phyloP scores from a whole-genome alignment of 2,888 invertebrate genomes.

The Serrognathus titanus region DNA sequence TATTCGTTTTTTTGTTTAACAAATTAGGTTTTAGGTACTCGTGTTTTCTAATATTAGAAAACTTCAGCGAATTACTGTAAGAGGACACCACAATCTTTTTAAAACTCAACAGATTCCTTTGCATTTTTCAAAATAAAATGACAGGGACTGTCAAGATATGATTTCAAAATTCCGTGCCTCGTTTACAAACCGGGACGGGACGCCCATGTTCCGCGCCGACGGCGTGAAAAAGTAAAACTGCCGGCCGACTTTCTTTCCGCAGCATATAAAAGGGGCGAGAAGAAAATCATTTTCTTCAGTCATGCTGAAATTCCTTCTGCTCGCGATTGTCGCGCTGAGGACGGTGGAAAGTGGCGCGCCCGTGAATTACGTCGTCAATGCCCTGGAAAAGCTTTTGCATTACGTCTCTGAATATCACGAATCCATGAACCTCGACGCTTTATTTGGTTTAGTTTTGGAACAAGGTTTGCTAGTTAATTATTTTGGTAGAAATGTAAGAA shows the following conservation, averaged over 20 bases:
- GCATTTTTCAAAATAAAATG: too few species aligned
- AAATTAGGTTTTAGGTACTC: too few species aligned
- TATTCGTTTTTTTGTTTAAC: too few species aligned
- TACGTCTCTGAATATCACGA: slow-evolving; percentile 38
- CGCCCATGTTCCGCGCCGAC: background rate
- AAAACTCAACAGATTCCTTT: too few species aligned
- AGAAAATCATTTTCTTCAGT: slow-evolving; percentile 15
- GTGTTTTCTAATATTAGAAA: too few species aligned
- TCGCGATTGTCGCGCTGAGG: background rate
- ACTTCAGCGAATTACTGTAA: too few species aligned
- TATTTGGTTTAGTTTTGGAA: slow-evolving; percentile 42
- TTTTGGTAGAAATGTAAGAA: background rate
- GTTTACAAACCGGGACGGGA: background rate
- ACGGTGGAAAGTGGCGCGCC: background rate
- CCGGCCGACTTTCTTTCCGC: background rate
- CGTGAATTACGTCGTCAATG: slow-evolving; percentile 8
- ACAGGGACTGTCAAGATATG: too few species aligned
- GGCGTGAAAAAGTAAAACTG: background rate
- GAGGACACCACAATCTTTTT: too few species aligned
- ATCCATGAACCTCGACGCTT: slow-evolving; percentile 43
- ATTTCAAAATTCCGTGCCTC: too few species aligned
- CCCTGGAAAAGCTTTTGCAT: slow-evolving; percentile 33
- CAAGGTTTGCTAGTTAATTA: slow-evolving; percentile 36
- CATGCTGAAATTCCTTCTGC: slow-evolving; percentile 13
- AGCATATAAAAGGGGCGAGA: slow-evolving; percentile 16